A percentile compares a stretch with the other conserved stretches of the same genome.
Evolutionary conservation across 2,888 invertebrate genomes (phyloP).

Genomic region (Tetramorium bicarinatum): DNA sequence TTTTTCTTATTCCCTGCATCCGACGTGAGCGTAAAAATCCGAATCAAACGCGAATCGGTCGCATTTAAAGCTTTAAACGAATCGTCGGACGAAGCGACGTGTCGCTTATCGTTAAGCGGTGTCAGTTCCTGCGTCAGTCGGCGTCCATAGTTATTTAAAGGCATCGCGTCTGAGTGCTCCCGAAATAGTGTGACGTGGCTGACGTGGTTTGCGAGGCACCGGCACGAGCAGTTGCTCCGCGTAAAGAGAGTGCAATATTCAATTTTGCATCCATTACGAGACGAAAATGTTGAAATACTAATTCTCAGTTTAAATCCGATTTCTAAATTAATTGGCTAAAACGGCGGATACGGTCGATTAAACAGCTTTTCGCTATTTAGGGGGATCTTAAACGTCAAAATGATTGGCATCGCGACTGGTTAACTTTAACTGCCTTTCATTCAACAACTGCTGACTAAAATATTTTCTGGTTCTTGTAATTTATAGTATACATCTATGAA

Average conservation of each 20-base stretch:
- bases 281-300: slow-evolving; percentile 7
- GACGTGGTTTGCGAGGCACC: slow-evolving; percentile 58
- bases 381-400: background rate
- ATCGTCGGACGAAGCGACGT: slow-evolving; percentile 21
- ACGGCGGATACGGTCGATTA: slow-evolving; percentile 8
- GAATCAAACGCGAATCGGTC: background rate
- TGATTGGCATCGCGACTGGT: background rate
- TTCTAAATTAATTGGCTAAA: background rate
- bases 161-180: slow-evolving; percentile 60
- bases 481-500: background rate
- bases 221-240: slow-evolving; percentile 22
- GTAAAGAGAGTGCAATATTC: slow-evolving; percentile 45
- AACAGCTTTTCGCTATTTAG: background rate
- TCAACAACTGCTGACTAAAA: background rate
- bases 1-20: background rate
- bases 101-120: slow-evolving; percentile 66
- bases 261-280: slow-evolving; percentile 30
- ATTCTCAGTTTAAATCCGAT: background rate
- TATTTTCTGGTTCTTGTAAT: background rate
- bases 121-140: slow-evolving; percentile 67
- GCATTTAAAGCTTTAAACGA: slow-evolving; percentile 36
- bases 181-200: slow-evolving; percentile 63
- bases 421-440: background rate
- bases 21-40: background rate
- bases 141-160: slow-evolving; percentile 73